A percentile compares a stretch with the other conserved stretches of the same genome.
These are phyloP conservation scores for Rhynchotus rufescens DNA, from an alignment of 2,797 vertebrate species.

Conservation along the genomic window DNA sequence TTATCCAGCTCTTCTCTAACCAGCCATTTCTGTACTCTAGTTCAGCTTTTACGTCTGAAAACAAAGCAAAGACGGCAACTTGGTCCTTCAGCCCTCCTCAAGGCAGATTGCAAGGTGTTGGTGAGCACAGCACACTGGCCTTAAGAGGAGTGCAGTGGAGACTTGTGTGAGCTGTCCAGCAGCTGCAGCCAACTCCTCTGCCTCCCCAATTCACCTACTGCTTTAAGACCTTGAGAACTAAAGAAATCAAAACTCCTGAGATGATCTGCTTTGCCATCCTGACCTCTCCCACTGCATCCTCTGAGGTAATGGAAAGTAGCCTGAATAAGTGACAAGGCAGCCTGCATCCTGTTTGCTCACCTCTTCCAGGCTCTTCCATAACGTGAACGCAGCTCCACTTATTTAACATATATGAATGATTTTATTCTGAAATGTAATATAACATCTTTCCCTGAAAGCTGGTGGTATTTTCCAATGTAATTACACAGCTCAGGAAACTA, in stretches of 20 bases:
- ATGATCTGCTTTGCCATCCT: neutral
- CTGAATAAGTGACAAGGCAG: neutral
- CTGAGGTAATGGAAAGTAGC: neutral
- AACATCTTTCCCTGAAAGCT: neutral
- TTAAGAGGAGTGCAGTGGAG: neutral
- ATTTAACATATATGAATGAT: neutral
- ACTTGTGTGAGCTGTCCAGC: neutral
- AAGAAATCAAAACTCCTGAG: neutral
- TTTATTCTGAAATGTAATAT: neutral
- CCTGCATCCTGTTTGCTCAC: neutral
- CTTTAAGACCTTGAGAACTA: accelerated
- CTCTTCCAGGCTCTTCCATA: neutral
- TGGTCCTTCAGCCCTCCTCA: neutral
- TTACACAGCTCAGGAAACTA: neutral
- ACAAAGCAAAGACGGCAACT: neutral
- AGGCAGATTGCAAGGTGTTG: neutral
- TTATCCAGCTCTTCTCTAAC: neutral
- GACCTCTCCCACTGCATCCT: neutral
- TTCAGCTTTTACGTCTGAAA: neutral
- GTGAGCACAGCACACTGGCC: too few species aligned
- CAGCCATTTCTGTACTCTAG: neutral
- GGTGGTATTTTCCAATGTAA: neutral
- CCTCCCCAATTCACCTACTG: neutral
- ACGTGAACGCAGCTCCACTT: neutral
- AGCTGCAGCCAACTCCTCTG: neutral